Base-by-base conservation (phyloP, 2,888 invertebrate genomes). In the Parapristionchus giblindavisi region DNA sequence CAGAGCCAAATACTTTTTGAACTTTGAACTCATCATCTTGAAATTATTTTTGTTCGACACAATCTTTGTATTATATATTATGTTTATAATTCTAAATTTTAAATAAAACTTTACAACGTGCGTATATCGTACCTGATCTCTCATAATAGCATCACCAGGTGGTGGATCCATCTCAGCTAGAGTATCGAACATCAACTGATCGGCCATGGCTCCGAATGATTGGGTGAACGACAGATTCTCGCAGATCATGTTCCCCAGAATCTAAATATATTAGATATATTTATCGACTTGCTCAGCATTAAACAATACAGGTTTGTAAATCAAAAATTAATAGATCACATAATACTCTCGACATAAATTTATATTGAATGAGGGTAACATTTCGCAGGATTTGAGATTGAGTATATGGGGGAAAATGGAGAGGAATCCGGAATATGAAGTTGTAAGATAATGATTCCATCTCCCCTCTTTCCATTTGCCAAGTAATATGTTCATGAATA, bases 161-260 rank as follows among this genome's bases (percentile, higher is more conserved):
- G 73, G 73, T 54, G n/a, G n/a, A n/a, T 73, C 60, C 5, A 24
- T 21, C 14, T 73, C 73, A 2, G 73, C 73, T 24, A 73, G 36
- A 24, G 87, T 72, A 77, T 87, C 87, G 51, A 77, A 78, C 66
- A 87, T 77, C 63, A 87, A 70, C 27, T 79, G 81, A 68, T 87
- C 86, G 43, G 70, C 78, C 78, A 85, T 83, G 36, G 82, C 80
- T 3, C 85, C 84, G 77, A 87, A 87, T 14, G 84, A 83, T 48
- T 85, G 84, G 21, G 85, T 79, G 77, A 85, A 87, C 14, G 84
- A 83, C 8, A 87, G 79, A 72, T 87, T 87, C 70, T 87, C 87
- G 68, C 82, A 80, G 60, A 87, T 83, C 17, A 83, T 71, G 29
- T 79, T 81, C 29, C 85, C 86, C 2, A 87, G 75, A 77, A 86